Base-by-base conservation (phyloP, 2,113 vertebrate genomes). In the Blennius ocellaris region DNA sequence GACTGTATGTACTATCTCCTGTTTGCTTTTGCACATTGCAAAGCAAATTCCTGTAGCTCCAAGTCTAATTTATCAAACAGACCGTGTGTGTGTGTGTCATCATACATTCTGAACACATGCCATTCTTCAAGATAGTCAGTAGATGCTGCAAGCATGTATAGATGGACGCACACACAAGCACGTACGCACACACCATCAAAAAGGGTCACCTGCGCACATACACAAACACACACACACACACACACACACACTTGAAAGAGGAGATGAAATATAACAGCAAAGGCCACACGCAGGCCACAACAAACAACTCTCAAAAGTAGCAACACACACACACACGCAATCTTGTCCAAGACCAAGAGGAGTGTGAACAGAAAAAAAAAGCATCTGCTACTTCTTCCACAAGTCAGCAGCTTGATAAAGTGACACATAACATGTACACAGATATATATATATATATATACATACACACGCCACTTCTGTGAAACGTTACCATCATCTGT, bases 221-320 rank as follows among this genome's bases (percentile, higher is more conserved):
- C 53, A 45, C 74, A n/a, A 51, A 55, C 41, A 45, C 55, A 48
- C 52, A 56, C 39, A 54, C 39, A 55, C n/a, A 52, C 53, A 54
- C 69, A 73, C 49, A 65, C 50, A 61, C 52, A 65, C 63, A 82
- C 65, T 69, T 59, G 16, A n/a, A 63, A 80, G 70, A 78, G 60
- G 21, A 30, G 66, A 82, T 82, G 78, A 86, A 78, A 78, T 82
- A 82, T 81, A 77, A 65, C 84, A 70, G 77, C 74, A 66, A 78
- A 78, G 72, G 77, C 64, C 78, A 79, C 82, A 54, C n/a, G n/a
- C 54, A 70, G 66, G 39, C 60, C 17, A 62, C 45, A 57, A 6
- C 0, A 2, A 57, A 41, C 36, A 41, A 3, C 44, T 73, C 65
- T 37, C 36, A 64, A 14, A 78, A 38, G 69, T 21, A 64, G 37